Conservation (phyloP, 2,888 invertebrate genomes). For the Schizaphis graminum region DNA sequence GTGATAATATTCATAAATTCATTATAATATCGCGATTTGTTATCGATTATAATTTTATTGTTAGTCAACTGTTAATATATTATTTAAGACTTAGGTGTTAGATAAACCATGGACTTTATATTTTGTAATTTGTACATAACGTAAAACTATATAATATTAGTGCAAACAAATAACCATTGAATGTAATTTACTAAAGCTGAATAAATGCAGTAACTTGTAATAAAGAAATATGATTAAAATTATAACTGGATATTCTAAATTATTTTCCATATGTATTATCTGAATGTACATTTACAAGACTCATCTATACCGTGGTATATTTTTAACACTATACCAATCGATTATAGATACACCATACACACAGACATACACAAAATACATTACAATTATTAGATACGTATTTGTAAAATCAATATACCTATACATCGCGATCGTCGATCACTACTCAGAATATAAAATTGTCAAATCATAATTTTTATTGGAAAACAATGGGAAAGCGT, state of each 20-base stretch:
- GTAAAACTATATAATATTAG: neutral
- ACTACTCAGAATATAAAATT: no score
- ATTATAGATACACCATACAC: no score
- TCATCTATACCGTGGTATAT: no score
- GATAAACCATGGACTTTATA: conserved; percentile 9
- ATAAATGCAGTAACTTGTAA: neutral
- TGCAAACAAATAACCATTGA: neutral
- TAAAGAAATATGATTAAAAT: neutral
- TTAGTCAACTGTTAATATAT: neutral
- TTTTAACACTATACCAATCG: no score
- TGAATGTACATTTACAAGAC: neutral
- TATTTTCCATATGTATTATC: neutral
- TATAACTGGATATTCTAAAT: neutral
- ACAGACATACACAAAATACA: no score
- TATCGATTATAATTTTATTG: neutral
- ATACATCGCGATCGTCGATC: no score
- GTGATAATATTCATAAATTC: neutral
- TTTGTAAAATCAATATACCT: no score
- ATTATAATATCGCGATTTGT: neutral
- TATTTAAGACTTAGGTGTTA: neutral
- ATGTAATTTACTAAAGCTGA: conserved; percentile 22
- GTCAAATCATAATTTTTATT: no score
- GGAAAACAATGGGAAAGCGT: no score
- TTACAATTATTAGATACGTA: no score
- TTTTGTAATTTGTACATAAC: neutral